Percentiles rank a stretch among this genome's conserved stretches.
Conservation (phyloP, 2,113 vertebrate species). For the Peromyscus maniculatus region DNA sequence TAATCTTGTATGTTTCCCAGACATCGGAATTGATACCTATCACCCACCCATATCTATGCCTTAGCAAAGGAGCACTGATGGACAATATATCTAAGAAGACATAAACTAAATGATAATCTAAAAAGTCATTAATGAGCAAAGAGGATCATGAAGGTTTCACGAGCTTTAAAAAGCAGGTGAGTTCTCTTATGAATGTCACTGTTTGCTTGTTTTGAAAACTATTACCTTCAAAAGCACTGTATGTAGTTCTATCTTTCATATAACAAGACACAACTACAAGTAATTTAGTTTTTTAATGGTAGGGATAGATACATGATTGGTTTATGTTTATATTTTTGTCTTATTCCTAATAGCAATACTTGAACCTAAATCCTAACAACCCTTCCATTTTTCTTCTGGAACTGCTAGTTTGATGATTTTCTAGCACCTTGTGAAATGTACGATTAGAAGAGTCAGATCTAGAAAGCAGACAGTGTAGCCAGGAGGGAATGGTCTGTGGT, state of each 20-base stretch:
- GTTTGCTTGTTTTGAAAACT: neutral
- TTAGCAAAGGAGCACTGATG: neutral
- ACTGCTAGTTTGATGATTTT: neutral
- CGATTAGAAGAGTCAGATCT: neutral
- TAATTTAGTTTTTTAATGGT: neutral
- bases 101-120: neutral
- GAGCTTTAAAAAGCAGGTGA: neutral
- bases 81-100: neutral
- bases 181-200: neutral
- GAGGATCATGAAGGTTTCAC: neutral
- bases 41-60: neutral
- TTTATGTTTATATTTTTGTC: neutral
- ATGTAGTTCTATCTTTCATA: neutral
- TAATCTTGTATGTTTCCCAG: neutral
- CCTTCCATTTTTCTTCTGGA: neutral
- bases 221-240: neutral
- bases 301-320: neutral
- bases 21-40: neutral
- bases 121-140: neutral
- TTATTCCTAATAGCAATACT: neutral
- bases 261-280: neutral
- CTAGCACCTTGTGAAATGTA: neutral
- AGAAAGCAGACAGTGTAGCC: no score
- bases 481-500: neutral
- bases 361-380: neutral